phyloP scores from a whole-genome alignment of 2,113 vertebrate species.

The Malurus alboscapulatus region DNA sequence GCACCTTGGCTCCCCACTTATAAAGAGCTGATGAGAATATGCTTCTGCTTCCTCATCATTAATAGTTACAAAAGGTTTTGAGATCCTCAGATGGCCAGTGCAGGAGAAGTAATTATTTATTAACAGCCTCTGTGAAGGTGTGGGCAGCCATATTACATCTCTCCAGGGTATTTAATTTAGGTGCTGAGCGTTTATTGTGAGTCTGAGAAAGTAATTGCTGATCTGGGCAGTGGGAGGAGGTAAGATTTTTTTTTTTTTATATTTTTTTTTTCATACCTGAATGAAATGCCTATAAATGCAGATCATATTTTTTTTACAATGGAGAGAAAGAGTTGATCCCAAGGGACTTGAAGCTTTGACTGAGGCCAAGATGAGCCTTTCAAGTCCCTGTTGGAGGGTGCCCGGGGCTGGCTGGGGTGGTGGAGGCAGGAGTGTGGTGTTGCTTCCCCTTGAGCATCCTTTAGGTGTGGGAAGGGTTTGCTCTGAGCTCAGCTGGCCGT shows the following conservation, averaged over 20 bases:
- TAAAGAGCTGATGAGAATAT: constrained; percentile 18
- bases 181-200: constrained; percentile 48
- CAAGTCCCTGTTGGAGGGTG: rapidly evolving
- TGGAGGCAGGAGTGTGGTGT: rapidly evolving
- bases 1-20: not conserved
- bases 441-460: not conserved
- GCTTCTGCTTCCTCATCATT: constrained; percentile 19
- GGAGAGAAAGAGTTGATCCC: not conserved
- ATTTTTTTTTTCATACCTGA: not conserved
- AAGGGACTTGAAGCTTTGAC: not conserved
- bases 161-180: constrained; percentile 62
- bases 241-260: not conserved
- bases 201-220: constrained; percentile 45
- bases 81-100: constrained; percentile 59
- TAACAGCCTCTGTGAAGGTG: constrained; percentile 48
- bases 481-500: rapidly evolving
- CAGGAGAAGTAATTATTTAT: constrained; percentile 58
- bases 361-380: not conserved
- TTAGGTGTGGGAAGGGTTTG: rapidly evolving
- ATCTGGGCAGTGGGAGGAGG: not conserved
- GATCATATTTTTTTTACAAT: not conserved
- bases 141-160: constrained; percentile 43
- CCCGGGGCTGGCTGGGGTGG: rapidly evolving
- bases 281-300: not conserved
- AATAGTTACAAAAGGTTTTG: constrained; percentile 49